phyloP scores from a whole-genome alignment of 2,797 vertebrate genomes.

The Phataginus tetradactyla region DNA sequence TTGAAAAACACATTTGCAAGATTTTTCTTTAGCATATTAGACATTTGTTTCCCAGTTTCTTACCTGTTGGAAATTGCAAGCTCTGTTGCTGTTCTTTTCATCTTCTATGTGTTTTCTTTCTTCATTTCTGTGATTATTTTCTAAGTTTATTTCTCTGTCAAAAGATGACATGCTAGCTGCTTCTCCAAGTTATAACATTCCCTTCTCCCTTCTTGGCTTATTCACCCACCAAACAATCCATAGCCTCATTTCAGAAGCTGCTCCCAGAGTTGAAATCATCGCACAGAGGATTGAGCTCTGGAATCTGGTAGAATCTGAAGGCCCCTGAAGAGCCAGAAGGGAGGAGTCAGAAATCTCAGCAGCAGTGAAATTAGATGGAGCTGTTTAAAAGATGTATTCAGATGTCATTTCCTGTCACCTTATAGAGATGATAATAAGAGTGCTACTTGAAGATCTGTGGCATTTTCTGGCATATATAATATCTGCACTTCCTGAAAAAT shows the following conservation, averaged over 20 bases:
- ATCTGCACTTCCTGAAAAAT: constrained; percentile 51
- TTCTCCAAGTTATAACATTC: background rate
- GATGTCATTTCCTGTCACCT: constrained; percentile 73
- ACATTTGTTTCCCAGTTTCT: constrained; percentile 70
- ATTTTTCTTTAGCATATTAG: constrained; percentile 40
- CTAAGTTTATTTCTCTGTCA: constrained; percentile 28
- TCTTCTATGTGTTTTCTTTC: constrained; percentile 71
- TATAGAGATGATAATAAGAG: constrained; percentile 59
- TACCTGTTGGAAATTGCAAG: constrained; percentile 82
- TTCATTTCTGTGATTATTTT: constrained; percentile 40
- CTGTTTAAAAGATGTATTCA: constrained; percentile 70
- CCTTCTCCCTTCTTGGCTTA: constrained; percentile 17
- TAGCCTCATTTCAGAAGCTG: constrained; percentile 54
- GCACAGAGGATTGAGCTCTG: constrained; percentile 72
- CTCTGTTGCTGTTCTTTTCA: constrained; percentile 55
- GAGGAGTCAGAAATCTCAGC: constrained; percentile 83
- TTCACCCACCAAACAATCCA: constrained; percentile 65
- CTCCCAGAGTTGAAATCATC: constrained; percentile 50
- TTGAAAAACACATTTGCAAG: constrained; percentile 62
- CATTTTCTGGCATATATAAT: constrained; percentile 72
- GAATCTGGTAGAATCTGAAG: constrained; percentile 66
- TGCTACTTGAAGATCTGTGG: constrained; percentile 59
- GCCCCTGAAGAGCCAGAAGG: constrained; percentile 61
- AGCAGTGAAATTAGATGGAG: constrained; percentile 75
- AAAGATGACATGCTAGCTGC: background rate